Evolutionary conservation across 2,797 vertebrate species (phyloP).

Genomic region (Furcifer pardalis): DNA sequence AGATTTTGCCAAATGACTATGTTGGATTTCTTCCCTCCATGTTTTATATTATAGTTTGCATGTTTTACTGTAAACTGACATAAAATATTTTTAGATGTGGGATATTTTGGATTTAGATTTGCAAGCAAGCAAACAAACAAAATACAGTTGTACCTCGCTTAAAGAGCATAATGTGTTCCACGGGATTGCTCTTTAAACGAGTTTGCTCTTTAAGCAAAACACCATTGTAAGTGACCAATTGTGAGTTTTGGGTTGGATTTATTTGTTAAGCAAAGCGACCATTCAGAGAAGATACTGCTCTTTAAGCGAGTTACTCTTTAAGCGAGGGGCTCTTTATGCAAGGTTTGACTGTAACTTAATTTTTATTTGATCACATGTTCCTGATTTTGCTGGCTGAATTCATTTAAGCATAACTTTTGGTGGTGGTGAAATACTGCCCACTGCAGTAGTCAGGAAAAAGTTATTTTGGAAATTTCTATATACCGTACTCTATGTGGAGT

Average conservation of each 20-base stretch:
- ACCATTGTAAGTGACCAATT: no score
- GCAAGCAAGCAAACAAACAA: no score
- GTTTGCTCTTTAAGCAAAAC: no score
- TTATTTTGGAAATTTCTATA: not conserved
- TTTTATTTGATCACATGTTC: not conserved
- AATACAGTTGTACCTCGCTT: no score
- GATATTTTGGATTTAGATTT: not conserved
- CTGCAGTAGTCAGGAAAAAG: constrained; percentile 12
- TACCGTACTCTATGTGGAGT: not conserved
- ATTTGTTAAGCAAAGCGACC: no score
- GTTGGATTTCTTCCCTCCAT: not conserved
- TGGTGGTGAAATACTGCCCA: constrained; percentile 16
- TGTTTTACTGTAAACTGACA: not conserved
- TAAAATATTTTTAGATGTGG: not conserved
- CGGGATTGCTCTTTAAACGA: no score
- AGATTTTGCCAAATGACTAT: not conserved
- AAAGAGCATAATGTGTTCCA: no score
- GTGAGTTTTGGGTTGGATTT: no score
- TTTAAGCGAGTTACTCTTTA: no score
- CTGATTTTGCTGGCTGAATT: not conserved
- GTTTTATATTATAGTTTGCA: not conserved
- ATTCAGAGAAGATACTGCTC: no score
- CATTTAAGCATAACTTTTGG: not conserved
- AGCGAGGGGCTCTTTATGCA: no score
- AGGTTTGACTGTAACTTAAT: no score